Base-by-base conservation (phyloP, 2,888 invertebrate genomes). In the Harmothoe impar region DNA sequence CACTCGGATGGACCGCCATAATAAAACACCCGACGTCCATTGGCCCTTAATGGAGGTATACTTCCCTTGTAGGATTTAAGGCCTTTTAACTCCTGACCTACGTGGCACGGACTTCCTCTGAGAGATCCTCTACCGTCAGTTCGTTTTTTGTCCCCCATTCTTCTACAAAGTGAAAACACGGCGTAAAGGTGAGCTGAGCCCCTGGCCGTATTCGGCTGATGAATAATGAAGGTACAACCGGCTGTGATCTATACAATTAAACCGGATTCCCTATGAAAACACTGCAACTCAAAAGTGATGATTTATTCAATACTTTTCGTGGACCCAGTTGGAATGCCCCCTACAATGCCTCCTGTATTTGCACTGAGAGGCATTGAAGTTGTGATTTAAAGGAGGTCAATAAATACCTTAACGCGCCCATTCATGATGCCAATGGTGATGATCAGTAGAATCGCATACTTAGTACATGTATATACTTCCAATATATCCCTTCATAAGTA, bases 81-180 rank as follows among this genome's bases (percentile, higher is more conserved):
- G 25, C 72, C 72, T 72, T 72, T 72, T 72, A 72, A 72, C 72
- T 72, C 72, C 72, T 72, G 72, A 72, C 72, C 72, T 72, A 72
- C 72, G 29, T 72, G 72, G 72, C 72, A 72, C 17, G 15, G 72
- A 72, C 72, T 72, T 72, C 72, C 72, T 72, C 72, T 25, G 25
- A 29, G 25, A 72, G 72, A 29, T 72, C 72, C 20, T 25, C 15
- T 72, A 25, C 20, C 72, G 25, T 29, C 29, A n/a, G 62, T 72
- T 29, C 0, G n/a, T 5, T 62, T 62, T 62, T 62, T 62, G 62
- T 62, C 62, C n/a, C 62, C n/a, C 23, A 20, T 29, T 72, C 72
- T 25, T 15, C 25, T 17, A 29, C 31, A 15, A 20, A 72, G 29
- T 29, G 29, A 72, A 72, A 72, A 72, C 31, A 72, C 72, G 17